Conservation (phyloP, 92 coral and sea anemone genomes). For the Palythoa grandiflora region DNA sequence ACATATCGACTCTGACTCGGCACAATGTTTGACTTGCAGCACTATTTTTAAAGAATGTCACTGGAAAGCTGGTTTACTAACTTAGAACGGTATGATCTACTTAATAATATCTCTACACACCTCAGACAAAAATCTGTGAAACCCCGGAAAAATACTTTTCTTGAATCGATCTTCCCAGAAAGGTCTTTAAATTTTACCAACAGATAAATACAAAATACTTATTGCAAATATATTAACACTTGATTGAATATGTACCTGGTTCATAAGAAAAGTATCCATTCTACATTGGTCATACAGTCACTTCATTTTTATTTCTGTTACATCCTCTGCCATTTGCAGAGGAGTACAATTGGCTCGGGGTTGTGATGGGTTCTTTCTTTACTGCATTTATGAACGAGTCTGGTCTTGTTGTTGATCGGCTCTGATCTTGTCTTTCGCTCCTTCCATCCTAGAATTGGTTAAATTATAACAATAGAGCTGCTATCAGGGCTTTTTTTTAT, state of each 20-base stretch:
- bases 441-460: conserved; percentile 15
- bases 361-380: conserved; percentile 38
- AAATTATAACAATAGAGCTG: conserved; percentile 7
- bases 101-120: too few relatives aligned
- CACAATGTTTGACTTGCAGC: too few relatives aligned
- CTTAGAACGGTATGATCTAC: too few relatives aligned
- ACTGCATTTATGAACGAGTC: conserved; percentile 82
- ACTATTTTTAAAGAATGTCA: too few relatives aligned
- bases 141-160: too few relatives aligned
- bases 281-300: conserved; percentile 29
- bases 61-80: too few relatives aligned
- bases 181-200: too few relatives aligned
- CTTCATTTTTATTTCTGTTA: conserved; percentile 20
- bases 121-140: too few relatives aligned
- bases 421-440: conserved; percentile 41
- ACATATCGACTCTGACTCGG: too few relatives aligned
- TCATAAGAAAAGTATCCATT: background rate
- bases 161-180: too few relatives aligned
- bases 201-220: too few relatives aligned
- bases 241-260: background rate
- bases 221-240: background rate
- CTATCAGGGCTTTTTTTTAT: background rate
- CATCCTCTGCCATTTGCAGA: conserved; percentile 34
- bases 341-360: conserved; percentile 31
- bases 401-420: conserved; percentile 65